Conservation (phyloP, 2,113 vertebrate species). For the Nettapus auritus region DNA sequence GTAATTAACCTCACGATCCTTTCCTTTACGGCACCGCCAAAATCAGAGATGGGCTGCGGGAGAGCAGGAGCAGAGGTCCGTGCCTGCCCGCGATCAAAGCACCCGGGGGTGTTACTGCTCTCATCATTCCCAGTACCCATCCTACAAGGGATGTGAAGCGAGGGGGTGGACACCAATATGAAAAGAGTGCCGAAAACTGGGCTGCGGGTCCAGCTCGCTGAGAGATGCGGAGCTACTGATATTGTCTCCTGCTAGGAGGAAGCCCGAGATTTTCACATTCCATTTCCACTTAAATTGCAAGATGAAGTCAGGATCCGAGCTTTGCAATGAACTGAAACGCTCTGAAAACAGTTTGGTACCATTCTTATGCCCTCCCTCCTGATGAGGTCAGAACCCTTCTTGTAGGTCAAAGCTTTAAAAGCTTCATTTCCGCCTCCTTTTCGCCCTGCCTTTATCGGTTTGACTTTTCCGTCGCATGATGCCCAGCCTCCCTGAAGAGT, state of each 20-base stretch:
- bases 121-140: not conserved
- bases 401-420: not conserved
- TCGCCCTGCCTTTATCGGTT: not conserved
- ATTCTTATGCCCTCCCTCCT: not conserved
- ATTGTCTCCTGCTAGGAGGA: not conserved
- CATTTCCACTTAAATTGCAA: not conserved
- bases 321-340: not conserved
- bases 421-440: not conserved
- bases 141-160: not conserved
- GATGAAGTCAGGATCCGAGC: not conserved
- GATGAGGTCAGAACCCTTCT: not conserved
- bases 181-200: not conserved
- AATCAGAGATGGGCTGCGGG: not conserved
- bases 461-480: not conserved
- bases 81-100: not conserved
- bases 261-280: not conserved
- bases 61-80: not conserved
- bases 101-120: not conserved
- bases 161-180: no score
- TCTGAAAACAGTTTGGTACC: not conserved
- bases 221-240: not conserved
- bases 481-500: not conserved
- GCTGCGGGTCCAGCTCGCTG: not conserved
- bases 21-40: rapidly evolving
- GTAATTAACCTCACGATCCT: not conserved